Evolutionary conservation across 2,113 vertebrate species (phyloP).

Genomic region (Protobothrops mucrosquamatus): DNA sequence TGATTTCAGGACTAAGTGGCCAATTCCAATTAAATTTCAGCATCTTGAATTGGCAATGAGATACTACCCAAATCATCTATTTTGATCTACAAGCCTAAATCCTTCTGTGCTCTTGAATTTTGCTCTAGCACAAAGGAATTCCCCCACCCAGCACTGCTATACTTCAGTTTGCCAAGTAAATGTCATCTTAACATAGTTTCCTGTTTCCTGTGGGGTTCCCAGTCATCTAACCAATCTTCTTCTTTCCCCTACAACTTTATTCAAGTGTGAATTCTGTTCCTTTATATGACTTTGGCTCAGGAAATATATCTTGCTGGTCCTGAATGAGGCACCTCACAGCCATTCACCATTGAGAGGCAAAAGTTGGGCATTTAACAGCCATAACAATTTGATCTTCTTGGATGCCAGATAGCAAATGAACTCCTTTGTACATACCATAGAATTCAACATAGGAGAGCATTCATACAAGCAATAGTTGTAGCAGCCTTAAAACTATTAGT

Average conservation of each 20-base stretch:
- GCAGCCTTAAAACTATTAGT: constrained; percentile 42
- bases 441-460: constrained; percentile 1
- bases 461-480: not conserved
- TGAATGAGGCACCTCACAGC: not conserved
- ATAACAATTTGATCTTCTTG: constrained; percentile 8
- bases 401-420: constrained; percentile 20
- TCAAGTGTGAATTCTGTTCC: constrained; percentile 55
- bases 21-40: not conserved
- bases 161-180: constrained; percentile 64
- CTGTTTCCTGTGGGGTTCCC: constrained; percentile 55
- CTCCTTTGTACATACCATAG: constrained; percentile 2
- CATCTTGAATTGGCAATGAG: not conserved
- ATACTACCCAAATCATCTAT: constrained; percentile 25
- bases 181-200: constrained; percentile 66
- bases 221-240: constrained; percentile 45
- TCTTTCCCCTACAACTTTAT: constrained; percentile 26
- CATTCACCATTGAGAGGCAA: constrained; percentile 31
- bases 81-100: constrained; percentile 53
- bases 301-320: constrained; percentile 32
- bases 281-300: constrained; percentile 44
- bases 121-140: constrained; percentile 44
- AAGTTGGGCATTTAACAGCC: constrained; percentile 46
- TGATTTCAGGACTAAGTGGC: not conserved
- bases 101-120: constrained; percentile 62
- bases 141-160: constrained; percentile 49